Evolutionary conservation across 2,113 vertebrate species (phyloP), one percentile per base, ranked within the genome.

Genomic region (Hydropotes inermis): DNA sequence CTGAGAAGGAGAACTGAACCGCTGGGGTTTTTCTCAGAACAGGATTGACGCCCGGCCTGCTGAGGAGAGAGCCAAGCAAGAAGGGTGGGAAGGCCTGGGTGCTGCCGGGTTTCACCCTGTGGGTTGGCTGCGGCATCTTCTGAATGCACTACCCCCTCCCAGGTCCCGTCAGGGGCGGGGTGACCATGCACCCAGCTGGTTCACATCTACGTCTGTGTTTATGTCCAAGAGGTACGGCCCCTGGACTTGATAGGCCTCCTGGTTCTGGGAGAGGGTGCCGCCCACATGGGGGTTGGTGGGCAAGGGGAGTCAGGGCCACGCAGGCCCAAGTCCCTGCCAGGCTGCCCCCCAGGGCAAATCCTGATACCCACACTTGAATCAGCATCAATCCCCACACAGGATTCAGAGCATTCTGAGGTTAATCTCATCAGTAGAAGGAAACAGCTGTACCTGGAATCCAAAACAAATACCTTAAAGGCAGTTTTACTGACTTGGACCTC

Each of bases 251-350:
- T 10, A 70, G 67, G 67, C 67, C n/a, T 70, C n/a, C 67, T 70
- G 5, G n/a, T 36, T 70, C n/a, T 0, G 0, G n/a, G 19, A 70
- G n/a, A 23, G 67, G 67, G 17, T 23, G 67, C 67, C 2, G 5
- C n/a, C 67, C n/a, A 70, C 67, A 39, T 67, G 16, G 61, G 61
- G 61, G 61, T 33, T 1, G 1, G 64, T 36, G n/a, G 64, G 19
- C 19, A 39, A 70, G 9, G 10, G 19, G n/a, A 70, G 8, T 23
- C 0, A 0, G n/a, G n/a, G n/a, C 19, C 2, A 5, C 0, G 0
- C 67, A 70, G 67, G n/a, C n/a, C 67, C n/a, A 39, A 70, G 17
- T 23, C 10, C 67, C n/a, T 0, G 1, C 67, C n/a, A 70, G 67
- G 19, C 67, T 70, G n/a, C 67, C n/a, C n/a, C 67, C 6, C 19